A percentile compares a stretch with the other conserved stretches of the same genome.
These are phyloP conservation scores for Clupea harengus DNA, from an alignment of 2,113 vertebrate species.

Conservation along the genomic window DNA sequence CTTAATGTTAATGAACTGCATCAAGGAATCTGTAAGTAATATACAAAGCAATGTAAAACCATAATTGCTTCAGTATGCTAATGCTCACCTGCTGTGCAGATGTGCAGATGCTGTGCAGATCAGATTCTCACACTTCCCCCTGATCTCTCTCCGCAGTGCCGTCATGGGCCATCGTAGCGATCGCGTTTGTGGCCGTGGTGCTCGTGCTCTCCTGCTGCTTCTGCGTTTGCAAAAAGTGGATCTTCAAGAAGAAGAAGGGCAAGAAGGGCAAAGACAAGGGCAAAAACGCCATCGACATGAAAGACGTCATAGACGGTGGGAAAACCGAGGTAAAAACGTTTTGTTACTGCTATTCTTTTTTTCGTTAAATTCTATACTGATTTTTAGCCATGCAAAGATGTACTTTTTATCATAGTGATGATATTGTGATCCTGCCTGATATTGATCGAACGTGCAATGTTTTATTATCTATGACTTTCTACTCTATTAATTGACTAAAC, in stretches of 20 bases:
- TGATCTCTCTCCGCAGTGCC: conserved; percentile 77
- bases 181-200: conserved; percentile 94
- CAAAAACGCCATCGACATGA: conserved; percentile 99
- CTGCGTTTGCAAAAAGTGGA: conserved; percentile 99
- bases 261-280: conserved; percentile 99
- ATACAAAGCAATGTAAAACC: not conserved
- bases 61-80: not conserved
- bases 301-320: conserved; percentile 91
- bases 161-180: conserved; percentile 97
- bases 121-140: not conserved
- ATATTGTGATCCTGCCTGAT: not conserved
- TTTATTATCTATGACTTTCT: not conserved
- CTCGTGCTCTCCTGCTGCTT: conserved; percentile 98
- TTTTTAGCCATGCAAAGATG: not conserved
- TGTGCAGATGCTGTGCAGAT: too few relatives aligned
- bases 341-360: conserved; percentile 7
- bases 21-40: too few relatives aligned
- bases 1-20: too few relatives aligned
- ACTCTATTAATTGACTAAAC: not conserved
- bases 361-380: not conserved
- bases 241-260: conserved; percentile 99
- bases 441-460: not conserved
- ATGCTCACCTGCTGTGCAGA: not conserved
- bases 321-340: conserved; percentile 92
- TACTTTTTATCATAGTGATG: not conserved